Conservation (phyloP, 2,797 vertebrate species). For the Melanotaenia pygmaea region DNA sequence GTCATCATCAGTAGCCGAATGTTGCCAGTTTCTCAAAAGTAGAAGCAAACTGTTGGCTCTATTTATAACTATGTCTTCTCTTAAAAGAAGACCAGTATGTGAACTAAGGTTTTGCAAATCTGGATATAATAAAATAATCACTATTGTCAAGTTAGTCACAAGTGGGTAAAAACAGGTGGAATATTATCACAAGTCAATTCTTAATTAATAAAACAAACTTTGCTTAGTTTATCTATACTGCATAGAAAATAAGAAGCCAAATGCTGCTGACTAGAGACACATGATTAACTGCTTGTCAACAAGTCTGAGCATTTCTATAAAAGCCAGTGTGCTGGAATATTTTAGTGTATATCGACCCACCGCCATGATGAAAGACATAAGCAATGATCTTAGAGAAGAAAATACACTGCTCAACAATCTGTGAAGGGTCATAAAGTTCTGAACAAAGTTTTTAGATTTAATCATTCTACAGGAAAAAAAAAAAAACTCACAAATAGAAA, state of each 20-base stretch:
- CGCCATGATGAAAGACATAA: background rate
- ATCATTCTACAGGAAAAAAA: background rate
- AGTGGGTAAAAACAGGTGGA: background rate
- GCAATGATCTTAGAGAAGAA: background rate
- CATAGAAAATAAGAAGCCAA: background rate
- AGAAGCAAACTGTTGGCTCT: background rate
- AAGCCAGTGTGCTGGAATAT: background rate
- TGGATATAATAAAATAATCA: background rate
- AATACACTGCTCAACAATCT: background rate
- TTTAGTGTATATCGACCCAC: background rate
- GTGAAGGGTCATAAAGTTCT: background rate
- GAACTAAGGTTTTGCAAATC: background rate
- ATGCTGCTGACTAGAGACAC: background rate
- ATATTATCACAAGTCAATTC: background rate
- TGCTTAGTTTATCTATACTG: background rate
- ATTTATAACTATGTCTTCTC: background rate
- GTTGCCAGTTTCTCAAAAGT: background rate
- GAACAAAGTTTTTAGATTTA: background rate
- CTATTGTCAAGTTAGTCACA: background rate
- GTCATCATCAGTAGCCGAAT: background rate
- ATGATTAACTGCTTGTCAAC: background rate
- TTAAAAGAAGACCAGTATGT: background rate
- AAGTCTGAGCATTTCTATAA: background rate
- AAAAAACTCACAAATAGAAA: background rate
- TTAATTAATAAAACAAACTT: background rate